A percentile compares a stretch with the other conserved stretches of the same genome.
Evolutionary conservation across 2,113 vertebrate species (phyloP).

Genomic region (Gorilla gorilla): DNA sequence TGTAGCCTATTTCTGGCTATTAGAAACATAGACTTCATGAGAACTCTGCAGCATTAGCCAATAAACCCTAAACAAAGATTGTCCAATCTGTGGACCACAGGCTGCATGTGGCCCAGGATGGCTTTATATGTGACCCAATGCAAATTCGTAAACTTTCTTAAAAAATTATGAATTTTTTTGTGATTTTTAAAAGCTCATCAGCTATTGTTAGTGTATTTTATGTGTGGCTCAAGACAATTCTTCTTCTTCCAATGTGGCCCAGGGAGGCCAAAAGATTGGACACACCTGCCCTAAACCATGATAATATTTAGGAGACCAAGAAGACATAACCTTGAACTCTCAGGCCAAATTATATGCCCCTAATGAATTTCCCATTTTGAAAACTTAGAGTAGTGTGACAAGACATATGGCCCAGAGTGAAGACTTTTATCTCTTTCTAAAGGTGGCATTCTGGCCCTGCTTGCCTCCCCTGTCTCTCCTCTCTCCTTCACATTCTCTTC

Average conservation of each 20-base stretch:
- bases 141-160: too few species aligned
- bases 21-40: not conserved
- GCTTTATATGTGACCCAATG: too few species aligned
- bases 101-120: too few species aligned
- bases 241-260: too few species aligned
- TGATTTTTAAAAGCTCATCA: too few species aligned
- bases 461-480: not conserved
- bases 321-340: not conserved
- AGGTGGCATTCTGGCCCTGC: not conserved
- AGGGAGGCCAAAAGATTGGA: too few species aligned
- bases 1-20: not conserved
- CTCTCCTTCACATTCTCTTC: not conserved
- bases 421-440: not conserved
- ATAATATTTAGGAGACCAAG: not conserved
- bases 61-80: not conserved
- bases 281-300: not conserved
- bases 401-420: not conserved
- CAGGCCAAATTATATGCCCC: not conserved
- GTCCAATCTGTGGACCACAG: too few species aligned
- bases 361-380: not conserved
- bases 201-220: too few species aligned
- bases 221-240: too few species aligned
- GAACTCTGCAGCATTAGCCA: not conserved
- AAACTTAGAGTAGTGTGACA: not conserved
- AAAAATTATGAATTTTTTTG: too few species aligned